Base-by-base conservation (phyloP, 2,888 invertebrate genomes). In the Nemoura dubitans region DNA sequence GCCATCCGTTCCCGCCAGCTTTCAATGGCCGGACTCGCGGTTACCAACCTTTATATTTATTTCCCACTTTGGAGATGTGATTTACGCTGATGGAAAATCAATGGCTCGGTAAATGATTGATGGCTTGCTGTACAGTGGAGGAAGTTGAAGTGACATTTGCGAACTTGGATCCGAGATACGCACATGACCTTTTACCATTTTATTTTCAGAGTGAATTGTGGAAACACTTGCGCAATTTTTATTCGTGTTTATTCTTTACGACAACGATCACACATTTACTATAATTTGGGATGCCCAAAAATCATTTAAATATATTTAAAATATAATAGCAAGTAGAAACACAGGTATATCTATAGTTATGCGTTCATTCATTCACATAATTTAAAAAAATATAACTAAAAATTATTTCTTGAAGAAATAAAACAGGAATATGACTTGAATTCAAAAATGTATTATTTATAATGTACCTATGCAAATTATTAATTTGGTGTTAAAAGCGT, bases 371-470 rank as follows among this genome's bases (percentile, higher is more conserved):
- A 59, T 59, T 59, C 59, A 21, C 36, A 10, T 36, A 36, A 6
- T 10, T 6, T 36, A 36, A 6, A 36, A 36, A 36, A 80, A 80
- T 6, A 80, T 7, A 80, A 80, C 3, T 27, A 80, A 28, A 80
- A 27, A 80, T 26, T 80, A 25, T 6, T 76, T 76, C 5, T 21
- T 76, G 21, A 76, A 76, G 26, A 81, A 81, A 14, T n/a, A 28
- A 81, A 81, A 29, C 3, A 81, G 10, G 28, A 81, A 81, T 7
- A 81, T 30, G 81, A 81, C 81, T 81, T 81, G 78, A 81, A 81
- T 81, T n/a, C 28, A 81, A 81, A 81, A 81, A 81, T 30, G 28
- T 29, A 81, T 29, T 81, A 6, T 81, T 78, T 6, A 78, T 26
- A 78, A 6, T 21, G 78, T 81, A 6, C 29, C 14, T 59, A 16